A percentile compares a stretch with the other conserved stretches of the same genome.
phyloP scores from a whole-genome alignment of 2,888 invertebrate species.

The Conus canariensis region DNA sequence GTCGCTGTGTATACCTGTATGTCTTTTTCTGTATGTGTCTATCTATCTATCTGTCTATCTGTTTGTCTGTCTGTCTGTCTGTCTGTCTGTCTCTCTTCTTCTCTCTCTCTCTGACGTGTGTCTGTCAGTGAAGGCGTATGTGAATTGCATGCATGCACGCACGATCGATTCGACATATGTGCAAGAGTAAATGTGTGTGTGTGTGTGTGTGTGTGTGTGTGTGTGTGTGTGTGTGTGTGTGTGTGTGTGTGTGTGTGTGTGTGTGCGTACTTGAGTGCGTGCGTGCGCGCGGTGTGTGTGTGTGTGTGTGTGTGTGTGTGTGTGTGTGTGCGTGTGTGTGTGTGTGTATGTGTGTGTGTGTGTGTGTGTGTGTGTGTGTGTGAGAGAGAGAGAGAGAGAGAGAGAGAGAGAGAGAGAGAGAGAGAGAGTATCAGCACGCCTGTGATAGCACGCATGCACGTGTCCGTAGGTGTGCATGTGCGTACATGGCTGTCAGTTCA shows the following conservation, averaged over 20 bases:
- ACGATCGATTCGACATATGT: neutral
- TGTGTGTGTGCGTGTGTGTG: neutral
- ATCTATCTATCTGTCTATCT: no score
- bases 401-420: no score
- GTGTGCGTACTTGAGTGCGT: neutral
- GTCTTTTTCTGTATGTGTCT: no score
- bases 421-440: neutral
- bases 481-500: neutral
- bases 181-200: neutral
- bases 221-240: neutral
- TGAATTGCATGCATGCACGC: no score
- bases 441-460: neutral
- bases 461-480: neutral
- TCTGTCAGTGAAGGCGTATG: no score
- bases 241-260: conserved; percentile 6
- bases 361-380: neutral
- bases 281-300: neutral
- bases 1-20: no score
- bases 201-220: neutral
- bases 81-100: no score
- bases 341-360: conserved; percentile 1
- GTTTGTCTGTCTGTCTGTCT: no score
- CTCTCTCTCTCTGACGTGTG: no score
- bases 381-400: no score
- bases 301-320: neutral